A percentile compares a stretch with the other conserved stretches of the same genome.
phyloP scores from a whole-genome alignment of 2,888 invertebrate species.

The Anorthoa munda region DNA sequence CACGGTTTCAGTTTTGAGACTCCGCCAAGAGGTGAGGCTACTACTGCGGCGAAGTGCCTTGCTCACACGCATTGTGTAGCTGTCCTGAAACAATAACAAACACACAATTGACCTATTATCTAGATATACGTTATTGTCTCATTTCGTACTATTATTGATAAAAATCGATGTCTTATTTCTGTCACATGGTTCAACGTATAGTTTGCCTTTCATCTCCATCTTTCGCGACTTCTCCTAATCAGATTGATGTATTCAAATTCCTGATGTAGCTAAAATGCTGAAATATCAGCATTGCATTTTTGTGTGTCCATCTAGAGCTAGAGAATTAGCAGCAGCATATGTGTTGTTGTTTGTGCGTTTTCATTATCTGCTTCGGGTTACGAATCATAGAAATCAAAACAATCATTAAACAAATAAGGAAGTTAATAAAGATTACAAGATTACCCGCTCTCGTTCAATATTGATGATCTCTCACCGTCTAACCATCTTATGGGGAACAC shows the following conservation, averaged over 20 bases:
- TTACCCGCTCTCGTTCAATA: conserved; percentile 21
- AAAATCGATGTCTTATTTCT: background rate
- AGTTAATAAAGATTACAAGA: conserved; percentile 14
- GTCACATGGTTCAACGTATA: background rate
- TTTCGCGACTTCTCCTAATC: no score
- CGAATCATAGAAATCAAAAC: background rate
- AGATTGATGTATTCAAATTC: no score
- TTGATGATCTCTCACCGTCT: conserved; percentile 4
- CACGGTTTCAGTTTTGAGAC: conserved; percentile 80
- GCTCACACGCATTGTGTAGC: conserved; percentile 66
- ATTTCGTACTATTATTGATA: background rate
- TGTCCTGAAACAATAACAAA: conserved; percentile 70
- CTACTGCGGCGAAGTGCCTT: conserved; percentile 70
- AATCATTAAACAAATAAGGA: conserved; percentile 25
- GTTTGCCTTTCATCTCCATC: background rate
- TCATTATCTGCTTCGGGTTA: background rate
- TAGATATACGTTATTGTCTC: background rate
- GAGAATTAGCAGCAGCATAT: no score
- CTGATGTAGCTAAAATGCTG: no score
- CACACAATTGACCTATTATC: background rate
- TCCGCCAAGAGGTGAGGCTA: conserved; percentile 79
- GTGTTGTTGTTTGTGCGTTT: background rate
- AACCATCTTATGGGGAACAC: background rate
- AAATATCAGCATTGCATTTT: no score
- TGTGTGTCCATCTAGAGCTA: no score